Base-by-base conservation (phyloP, 2,888 invertebrate species). In the Resseliella maxima region DNA sequence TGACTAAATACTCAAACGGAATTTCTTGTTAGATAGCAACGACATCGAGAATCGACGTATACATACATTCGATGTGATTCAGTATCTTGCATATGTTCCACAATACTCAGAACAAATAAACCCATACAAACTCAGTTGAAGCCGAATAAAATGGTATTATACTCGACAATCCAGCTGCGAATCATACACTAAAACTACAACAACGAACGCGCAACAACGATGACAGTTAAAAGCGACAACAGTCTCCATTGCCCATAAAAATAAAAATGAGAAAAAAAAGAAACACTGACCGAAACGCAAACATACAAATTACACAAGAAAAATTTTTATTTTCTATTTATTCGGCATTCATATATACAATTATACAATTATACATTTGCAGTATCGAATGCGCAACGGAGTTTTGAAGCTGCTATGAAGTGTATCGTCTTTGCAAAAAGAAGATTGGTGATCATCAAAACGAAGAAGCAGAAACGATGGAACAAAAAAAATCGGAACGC, bases 1-100 rank as follows among this genome's bases (percentile, higher is more conserved):
- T 86, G 86, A 86, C 86, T 86, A 54, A 86, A 85, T 72, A 83
- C 24, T 12, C 15, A 85, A 85, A 24, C 38, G 85, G 45, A 85
- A 85, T 85, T 85, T 85, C 46, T 85, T 85, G 85, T 85, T 85
- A 45, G 27, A 46, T 31, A 85, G 85, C 85, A 46, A 45, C 46
- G 85, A 85, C 85, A 85, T 38, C 38, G 83, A 24, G 83, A 38
- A 83, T 38, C 83, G 38, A n/a, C 35, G 41, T 83, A 24, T 83
- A 24, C 38, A 83, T n/a, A 38, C 83, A 18, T 38, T 8, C 38
- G 38, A 31, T n/a, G n/a, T 72, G 31, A 72, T 3, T 72, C 72
- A 31, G 24, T 83, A 38, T 83, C 72, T 72, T 35, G 72, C 35
- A 72, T 72, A 72, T 72, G 72, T 72, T 72, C 27, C 31, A 27